Conservation (phyloP, 2,113 vertebrate genomes). For the Salvator merianae region DNA sequence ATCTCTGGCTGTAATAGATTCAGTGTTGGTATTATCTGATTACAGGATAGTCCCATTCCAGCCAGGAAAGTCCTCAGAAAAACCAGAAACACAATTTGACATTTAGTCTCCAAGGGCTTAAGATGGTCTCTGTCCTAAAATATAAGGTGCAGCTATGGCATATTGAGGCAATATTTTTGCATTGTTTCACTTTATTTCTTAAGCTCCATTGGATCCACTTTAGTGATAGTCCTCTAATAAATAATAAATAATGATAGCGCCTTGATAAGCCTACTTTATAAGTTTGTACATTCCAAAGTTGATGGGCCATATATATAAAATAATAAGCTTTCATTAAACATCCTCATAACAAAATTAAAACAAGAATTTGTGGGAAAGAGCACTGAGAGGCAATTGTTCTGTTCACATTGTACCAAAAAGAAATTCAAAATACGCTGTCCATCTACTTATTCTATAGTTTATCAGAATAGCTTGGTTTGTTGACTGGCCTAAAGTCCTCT, state of each 20-base stretch:
- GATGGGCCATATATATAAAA: not conserved
- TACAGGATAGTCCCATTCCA: too few species aligned
- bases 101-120: too few species aligned
- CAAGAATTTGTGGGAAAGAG: not conserved
- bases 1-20: too few species aligned
- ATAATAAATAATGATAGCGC: not conserved
- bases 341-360: not conserved
- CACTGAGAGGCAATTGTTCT: not conserved
- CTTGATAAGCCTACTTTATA: not conserved
- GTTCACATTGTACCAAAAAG: not conserved
- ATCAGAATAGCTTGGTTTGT: not conserved
- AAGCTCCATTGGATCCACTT: too few species aligned
- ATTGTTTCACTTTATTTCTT: too few species aligned
- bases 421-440: not conserved
- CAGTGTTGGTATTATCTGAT: too few species aligned
- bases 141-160: too few species aligned
- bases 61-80: too few species aligned
- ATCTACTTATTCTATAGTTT: constrained; percentile 14
- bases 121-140: too few species aligned
- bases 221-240: too few species aligned
- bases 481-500: not conserved
- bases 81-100: too few species aligned
- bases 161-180: too few species aligned
- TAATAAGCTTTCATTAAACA: not conserved
- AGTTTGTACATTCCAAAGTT: not conserved